Percentiles rank a stretch among this genome's conserved stretches.
Evolutionary conservation across 2,113 vertebrate genomes (phyloP).

Genomic region (Rattus norvegicus): GRCr8 NC_086031.1:38057001-38057500

Average conservation of each 20-base stretch:
- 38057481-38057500: neutral
- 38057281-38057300: conserved; percentile 15
- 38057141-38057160: neutral
- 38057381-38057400: neutral
- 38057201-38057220: neutral
- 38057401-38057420: neutral
- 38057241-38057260: conserved; percentile 16
- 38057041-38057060: neutral
- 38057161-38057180: neutral
- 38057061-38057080: neutral
- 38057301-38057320: neutral
- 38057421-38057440: neutral
- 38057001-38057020: neutral
- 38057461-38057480: neutral
- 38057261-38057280: neutral
- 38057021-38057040: neutral
- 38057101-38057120: neutral
- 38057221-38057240: neutral
- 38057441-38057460: neutral
- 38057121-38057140: neutral
- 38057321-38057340: conserved; percentile 13
- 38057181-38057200: neutral
- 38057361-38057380: neutral
- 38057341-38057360: neutral
- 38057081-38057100: neutral